phyloP scores from a whole-genome alignment of 2,888 invertebrate species.

The Cryptocheilus praepositus region DNA sequence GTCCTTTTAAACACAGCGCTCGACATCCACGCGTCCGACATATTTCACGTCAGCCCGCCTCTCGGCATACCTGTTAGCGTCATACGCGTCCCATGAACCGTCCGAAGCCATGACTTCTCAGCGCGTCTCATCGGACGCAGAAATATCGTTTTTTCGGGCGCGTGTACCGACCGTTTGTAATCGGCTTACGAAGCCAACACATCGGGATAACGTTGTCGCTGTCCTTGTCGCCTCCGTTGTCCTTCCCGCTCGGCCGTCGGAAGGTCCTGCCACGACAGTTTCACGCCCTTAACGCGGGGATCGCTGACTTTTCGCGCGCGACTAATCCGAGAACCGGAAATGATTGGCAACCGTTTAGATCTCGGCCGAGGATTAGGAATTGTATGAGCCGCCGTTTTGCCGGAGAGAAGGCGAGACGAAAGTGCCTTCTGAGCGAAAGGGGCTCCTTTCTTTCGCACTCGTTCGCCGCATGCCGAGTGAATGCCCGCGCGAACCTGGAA shows the following conservation, averaged over 20 bases:
- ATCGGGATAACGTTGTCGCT: conserved; percentile 38
- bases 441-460: conserved; percentile 2
- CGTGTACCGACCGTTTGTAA: conserved; percentile 61
- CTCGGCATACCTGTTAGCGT: no score
- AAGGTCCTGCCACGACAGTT: conserved; percentile 47
- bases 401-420: conserved; percentile 40
- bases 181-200: conserved; percentile 66
- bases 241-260: not conserved
- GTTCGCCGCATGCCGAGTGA: not conserved
- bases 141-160: conserved; percentile 42
- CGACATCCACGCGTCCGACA: no score
- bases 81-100: no score
- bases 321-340: conserved; percentile 75
- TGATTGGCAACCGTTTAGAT: conserved; percentile 76
- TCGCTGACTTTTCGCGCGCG: conserved; percentile 56
- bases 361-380: conserved; percentile 52
- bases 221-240: conserved; percentile 10
- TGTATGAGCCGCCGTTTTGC: conserved; percentile 7
- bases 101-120: no score
- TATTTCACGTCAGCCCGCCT: no score
- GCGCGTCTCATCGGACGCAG: conserved; percentile 10
- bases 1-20: no score
- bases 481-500: conserved; percentile 44
- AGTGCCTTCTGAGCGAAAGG: conserved; percentile 25
- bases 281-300: conserved; percentile 53